These are phyloP conservation scores for Theocolax elegans DNA, from an alignment of 1,140 invertebrate genomes.

Conservation along the genomic window DNA sequence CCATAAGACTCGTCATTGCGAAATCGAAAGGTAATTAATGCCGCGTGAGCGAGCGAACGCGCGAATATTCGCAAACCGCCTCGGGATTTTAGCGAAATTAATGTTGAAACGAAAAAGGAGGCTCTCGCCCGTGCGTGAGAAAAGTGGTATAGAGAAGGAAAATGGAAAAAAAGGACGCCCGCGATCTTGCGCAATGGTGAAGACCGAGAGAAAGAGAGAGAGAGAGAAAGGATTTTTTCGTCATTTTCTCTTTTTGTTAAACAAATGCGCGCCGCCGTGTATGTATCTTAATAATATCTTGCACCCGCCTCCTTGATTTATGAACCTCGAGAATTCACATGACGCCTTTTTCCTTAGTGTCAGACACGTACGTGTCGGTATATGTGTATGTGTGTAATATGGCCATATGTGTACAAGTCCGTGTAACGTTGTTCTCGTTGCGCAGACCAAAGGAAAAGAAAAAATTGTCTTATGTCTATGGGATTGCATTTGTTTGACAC, in stretches of 20 bases:
- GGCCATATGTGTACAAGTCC: too few species aligned
- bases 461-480: neutral
- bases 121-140: slow-evolving; percentile 22
- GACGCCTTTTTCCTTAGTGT: neutral
- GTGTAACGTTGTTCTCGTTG: too few species aligned
- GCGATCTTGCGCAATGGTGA: neutral
- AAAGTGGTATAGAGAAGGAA: too few species aligned
- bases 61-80: slow-evolving; percentile 9
- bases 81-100: slow-evolving; percentile 26
- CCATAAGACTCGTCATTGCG: neutral
- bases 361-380: too few species aligned
- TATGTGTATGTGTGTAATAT: too few species aligned
- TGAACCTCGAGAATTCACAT: neutral
- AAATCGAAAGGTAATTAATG: slow-evolving; percentile 25
- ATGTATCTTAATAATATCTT: neutral
- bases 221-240: slow-evolving; percentile 3
- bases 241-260: slow-evolving; percentile 13
- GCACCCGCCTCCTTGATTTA: neutral
- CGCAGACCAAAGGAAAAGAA: too few species aligned
- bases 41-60: neutral
- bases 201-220: neutral
- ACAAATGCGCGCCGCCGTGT: neutral
- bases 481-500: neutral
- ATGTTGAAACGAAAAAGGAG: slow-evolving; percentile 23
- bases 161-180: too few species aligned